Evolutionary conservation across 2,797 vertebrate genomes (phyloP).

Genomic region (Pristis pectinata): DNA sequence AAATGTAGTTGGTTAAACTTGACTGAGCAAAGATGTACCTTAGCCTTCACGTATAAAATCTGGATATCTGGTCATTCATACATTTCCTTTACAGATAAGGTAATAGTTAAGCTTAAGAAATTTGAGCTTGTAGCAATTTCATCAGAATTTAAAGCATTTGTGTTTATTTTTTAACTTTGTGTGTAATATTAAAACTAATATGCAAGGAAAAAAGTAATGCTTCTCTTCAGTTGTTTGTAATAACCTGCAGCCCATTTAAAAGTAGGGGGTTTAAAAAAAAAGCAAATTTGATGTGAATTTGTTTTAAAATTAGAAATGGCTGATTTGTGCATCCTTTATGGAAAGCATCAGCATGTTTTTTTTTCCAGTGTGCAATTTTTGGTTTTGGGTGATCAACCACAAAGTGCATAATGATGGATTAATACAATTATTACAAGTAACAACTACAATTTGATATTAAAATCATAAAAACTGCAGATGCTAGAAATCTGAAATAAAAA

Average conservation of each 20-base stretch:
- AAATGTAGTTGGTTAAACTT: not conserved
- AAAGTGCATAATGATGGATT: no score
- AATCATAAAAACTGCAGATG: no score
- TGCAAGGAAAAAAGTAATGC: not conserved
- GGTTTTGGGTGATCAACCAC: no score
- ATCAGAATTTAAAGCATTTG: not conserved
- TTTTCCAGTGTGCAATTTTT: no score
- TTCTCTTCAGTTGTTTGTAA: not conserved
- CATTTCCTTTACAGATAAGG: not conserved
- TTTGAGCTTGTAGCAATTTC: not conserved
- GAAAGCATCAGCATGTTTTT: not conserved
- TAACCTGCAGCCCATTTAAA: no score
- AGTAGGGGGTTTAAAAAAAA: not conserved
- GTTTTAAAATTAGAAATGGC: not conserved
- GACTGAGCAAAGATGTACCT: not conserved
- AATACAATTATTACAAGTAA: no score
- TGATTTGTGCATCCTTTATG: not conserved
- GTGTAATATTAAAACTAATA: not conserved
- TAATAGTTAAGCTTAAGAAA: not conserved
- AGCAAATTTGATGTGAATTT: not conserved
- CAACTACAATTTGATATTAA: no score
- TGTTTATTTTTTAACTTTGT: not conserved
- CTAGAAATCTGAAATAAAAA: no score
- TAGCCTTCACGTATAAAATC: not conserved
- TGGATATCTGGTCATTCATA: no score